Base-by-base conservation (phyloP, 2,113 vertebrate genomes). In the Odobenus rosmarus region DNA sequence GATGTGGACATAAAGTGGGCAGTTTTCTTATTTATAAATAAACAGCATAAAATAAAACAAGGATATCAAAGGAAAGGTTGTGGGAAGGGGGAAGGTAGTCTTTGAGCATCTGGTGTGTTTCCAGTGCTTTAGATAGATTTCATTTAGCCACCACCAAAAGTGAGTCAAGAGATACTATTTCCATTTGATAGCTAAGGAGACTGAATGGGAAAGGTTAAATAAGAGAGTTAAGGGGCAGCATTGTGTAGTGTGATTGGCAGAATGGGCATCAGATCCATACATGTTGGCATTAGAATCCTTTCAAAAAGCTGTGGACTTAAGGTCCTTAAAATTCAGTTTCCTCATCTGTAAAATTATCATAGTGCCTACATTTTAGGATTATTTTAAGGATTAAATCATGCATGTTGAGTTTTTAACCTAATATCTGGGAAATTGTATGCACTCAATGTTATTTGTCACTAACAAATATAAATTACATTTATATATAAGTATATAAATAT, bases 311-410 rank as follows among this genome's bases (percentile, higher is more conserved):
- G 23, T 49, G 87, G 28, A 11, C 15, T 51, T 26, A n/a, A 51
- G n/a, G 83, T 69, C 23, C 90, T 90, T 84, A 61, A 62, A 89
- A 64, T 94, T 92, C n/a, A 36, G 31, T 88, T 62, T 79, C 33
- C 31, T 95, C 55, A 39, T 85, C 76, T 88, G 2, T 69, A 69
- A 55, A 5, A 59, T 12, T 4, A 28, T 77, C 11, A 33, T 46
- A 57, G 10, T 88, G 10, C 74, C 74, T 89, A 31, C 5, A 7
- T 61, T 62, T 71, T 55, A 88, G 51, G 12, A 64, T 89, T 49
- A 33, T 31, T 49, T 5, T 46, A 42, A 82, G 72, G 46, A 71
- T 74, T n/a, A 77, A 46, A 55, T 2, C 55, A 12, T 71, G 3
- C 39, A 39, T 23, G 6, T 55, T 83, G 71, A 81, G 24, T 72